A percentile compares a stretch with the other conserved stretches of the same genome.
phyloP scores from a whole-genome alignment of 2,888 invertebrate genomes.

The Meta bourneti region DNA sequence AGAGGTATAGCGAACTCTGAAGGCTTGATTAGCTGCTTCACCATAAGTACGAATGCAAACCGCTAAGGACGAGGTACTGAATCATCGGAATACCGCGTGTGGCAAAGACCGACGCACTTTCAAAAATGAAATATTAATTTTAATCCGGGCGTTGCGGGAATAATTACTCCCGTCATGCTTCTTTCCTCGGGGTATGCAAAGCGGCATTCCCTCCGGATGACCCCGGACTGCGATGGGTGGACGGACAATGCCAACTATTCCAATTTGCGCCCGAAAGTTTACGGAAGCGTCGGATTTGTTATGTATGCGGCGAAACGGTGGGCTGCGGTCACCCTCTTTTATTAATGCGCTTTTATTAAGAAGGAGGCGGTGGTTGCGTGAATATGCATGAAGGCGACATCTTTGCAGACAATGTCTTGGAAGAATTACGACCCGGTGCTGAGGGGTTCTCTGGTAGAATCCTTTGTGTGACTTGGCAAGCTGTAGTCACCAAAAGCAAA shows the following conservation, averaged over 20 bases:
- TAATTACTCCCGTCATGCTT: constrained; percentile 5
- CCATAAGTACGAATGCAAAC: no score
- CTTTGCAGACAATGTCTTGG: not conserved
- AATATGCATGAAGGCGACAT: constrained; percentile 26
- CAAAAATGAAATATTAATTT: constrained; percentile 58
- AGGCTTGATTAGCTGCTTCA: no score
- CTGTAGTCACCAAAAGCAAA: no score
- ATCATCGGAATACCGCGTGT: not conserved
- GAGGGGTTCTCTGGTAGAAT: not conserved
- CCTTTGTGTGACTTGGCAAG: not conserved
- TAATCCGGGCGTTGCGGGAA: constrained; percentile 12
- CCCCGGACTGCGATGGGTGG: not conserved
- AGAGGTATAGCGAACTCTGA: no score
- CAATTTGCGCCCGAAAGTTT: constrained; percentile 62
- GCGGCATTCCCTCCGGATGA: constrained; percentile 15
- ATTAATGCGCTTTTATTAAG: constrained; percentile 17
- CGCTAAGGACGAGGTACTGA: no score
- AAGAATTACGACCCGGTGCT: not conserved
- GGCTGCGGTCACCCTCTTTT: constrained; percentile 19
- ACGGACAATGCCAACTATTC: constrained; percentile 71
- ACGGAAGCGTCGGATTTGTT: constrained; percentile 34
- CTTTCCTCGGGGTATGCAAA: constrained; percentile 1
- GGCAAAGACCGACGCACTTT: not conserved
- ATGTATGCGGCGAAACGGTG: constrained; percentile 18
- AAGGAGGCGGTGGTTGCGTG: not conserved